Evolutionary conservation across 2,113 vertebrate genomes (phyloP).

Genomic region (Ahaetulla prasina): DNA sequence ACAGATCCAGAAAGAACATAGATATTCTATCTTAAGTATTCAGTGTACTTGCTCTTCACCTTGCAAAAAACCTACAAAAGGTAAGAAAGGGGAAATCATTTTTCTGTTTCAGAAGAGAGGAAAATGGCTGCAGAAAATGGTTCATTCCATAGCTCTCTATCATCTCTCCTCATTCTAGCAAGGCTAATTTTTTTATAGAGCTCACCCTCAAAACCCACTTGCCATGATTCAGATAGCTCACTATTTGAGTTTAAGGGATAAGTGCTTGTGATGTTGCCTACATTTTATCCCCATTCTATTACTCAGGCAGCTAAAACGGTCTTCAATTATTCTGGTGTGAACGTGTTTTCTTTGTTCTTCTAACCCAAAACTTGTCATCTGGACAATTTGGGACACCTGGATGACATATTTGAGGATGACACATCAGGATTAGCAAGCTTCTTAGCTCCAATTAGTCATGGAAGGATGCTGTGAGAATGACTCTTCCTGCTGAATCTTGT

Average conservation of each 20-base stretch:
- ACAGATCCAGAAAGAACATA: neutral
- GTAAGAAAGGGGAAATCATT: neutral
- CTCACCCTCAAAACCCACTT: neutral
- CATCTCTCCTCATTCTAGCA: neutral
- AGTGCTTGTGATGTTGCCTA: neutral
- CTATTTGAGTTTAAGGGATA: neutral
- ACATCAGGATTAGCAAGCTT: neutral
- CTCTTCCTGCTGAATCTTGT: neutral
- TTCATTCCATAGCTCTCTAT: neutral
- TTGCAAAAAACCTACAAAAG: neutral
- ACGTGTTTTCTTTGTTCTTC: neutral
- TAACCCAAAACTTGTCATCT: neutral
- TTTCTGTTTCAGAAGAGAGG: neutral
- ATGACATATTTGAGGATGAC: neutral
- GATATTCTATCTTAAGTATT: neutral
- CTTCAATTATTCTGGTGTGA: neutral
- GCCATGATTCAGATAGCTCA: neutral
- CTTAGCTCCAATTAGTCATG: neutral
- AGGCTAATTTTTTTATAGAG: neutral
- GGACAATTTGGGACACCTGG: neutral
- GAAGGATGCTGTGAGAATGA: neutral
- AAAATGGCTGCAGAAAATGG: neutral
- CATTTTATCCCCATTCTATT: neutral
- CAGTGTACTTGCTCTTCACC: neutral
- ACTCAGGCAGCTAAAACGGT: neutral